Evolutionary conservation across 2,797 vertebrate species (phyloP).

Genomic region (Alca torda): DNA sequence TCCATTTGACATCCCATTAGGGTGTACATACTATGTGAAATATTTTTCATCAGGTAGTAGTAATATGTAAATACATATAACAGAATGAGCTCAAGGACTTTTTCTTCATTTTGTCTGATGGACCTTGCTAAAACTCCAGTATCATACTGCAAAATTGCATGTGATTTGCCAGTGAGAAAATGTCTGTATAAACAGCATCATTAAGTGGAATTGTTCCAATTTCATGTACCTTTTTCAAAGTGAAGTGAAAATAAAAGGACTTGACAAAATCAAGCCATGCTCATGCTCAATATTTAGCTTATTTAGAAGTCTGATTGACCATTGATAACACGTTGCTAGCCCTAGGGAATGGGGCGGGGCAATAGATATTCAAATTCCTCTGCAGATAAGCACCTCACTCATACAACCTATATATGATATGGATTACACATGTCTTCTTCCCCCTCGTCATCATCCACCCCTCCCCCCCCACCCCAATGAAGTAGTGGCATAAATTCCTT

Average conservation of each 20-base stretch:
- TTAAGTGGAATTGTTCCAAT: constrained; percentile 36
- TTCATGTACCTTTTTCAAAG: neutral
- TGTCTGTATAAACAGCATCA: constrained; percentile 44
- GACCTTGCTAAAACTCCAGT: constrained; percentile 55
- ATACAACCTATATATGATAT: neutral
- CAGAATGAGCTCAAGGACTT: constrained; percentile 47
- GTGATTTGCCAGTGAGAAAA: constrained; percentile 46
- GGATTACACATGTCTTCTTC: neutral
- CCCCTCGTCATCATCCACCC: too few species aligned
- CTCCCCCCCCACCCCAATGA: accelerated
- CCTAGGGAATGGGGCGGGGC: neutral
- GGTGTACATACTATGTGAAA: neutral
- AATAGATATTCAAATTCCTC: neutral
- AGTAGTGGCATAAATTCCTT: constrained; percentile 1
- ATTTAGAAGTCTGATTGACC: neutral
- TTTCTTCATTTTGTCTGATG: constrained; percentile 45
- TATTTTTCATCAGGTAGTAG: constrained; percentile 47
- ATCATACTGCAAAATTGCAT: constrained; percentile 35
- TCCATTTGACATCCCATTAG: neutral
- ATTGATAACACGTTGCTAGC: neutral
- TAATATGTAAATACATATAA: constrained; percentile 31
- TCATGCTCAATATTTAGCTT: neutral
- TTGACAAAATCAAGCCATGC: neutral
- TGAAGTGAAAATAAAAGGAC: neutral
- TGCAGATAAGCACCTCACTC: neutral